These are phyloP conservation scores for Crotalus viridis DNA, from an alignment of 2,113 vertebrate genomes.

Conservation along the genomic window DNA sequence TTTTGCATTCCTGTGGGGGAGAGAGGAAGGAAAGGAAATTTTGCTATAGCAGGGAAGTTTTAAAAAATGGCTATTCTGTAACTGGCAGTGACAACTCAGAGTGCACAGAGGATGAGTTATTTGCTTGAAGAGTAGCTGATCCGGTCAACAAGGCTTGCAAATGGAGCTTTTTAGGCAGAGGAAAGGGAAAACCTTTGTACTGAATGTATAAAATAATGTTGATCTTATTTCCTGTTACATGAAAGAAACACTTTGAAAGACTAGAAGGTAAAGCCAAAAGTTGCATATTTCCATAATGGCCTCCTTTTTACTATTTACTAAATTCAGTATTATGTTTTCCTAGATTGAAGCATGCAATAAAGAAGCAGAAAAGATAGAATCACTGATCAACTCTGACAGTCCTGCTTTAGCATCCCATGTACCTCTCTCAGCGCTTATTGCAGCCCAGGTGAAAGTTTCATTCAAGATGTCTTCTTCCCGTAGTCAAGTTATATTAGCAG, in stretches of 20 bases:
- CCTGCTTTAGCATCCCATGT: conserved; percentile 89
- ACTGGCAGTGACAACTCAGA: not conserved
- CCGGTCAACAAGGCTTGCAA: not conserved
- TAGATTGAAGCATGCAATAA: conserved; percentile 97
- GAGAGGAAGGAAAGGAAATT: not conserved
- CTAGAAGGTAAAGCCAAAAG: not conserved
- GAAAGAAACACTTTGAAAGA: not conserved
- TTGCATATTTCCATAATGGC: not conserved
- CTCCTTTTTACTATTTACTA: conserved; percentile 7
- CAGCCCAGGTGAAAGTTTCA: conserved; percentile 83
- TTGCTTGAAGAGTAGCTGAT: not conserved
- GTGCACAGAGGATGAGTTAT: not conserved
- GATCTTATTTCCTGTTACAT: not conserved
- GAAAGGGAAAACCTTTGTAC: not conserved
- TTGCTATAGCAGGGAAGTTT: not conserved
- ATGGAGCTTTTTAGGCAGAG: not conserved
- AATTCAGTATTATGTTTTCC: not conserved
- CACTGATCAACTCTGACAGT: conserved; percentile 93
- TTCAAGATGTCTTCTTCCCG: conserved; percentile 72
- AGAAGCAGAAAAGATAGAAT: conserved; percentile 96
- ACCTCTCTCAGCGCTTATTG: conserved; percentile 89
- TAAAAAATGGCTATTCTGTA: not conserved
- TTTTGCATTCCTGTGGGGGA: not conserved
- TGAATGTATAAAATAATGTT: not conserved
- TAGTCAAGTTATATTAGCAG: conserved; percentile 11